Base-by-base conservation (phyloP, 2,797 vertebrate genomes). In the Cossypha polioptera region DNA sequence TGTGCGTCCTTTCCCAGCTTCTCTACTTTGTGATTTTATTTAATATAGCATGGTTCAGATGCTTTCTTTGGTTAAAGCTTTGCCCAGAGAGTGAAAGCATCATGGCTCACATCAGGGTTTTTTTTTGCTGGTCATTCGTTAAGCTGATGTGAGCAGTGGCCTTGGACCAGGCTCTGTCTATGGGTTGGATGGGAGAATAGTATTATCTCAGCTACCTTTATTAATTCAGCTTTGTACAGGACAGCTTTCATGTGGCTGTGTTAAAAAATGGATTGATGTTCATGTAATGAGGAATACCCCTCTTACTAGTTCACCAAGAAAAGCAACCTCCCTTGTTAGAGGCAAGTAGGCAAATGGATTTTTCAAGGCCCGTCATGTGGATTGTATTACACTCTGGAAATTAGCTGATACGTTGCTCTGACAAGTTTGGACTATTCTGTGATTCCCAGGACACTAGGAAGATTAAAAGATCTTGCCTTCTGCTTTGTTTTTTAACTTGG, bases 311-410 rank as follows among this genome's bases (percentile, higher is more conserved):
- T 92, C 35, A 76, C 38, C 43, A 47, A 82, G 90, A 81, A 88
- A 87, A 67, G 29, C 35, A 92, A 25, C 86, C 89, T 94, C 25
- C 31, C 48, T 85, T 74, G 22, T 74, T 83, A 57, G 22, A 81
- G 53, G 68, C 59, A 84, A 61, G 67, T 82, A 80, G 85, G 85
- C 65, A 95, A 94, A 92, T 86, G 21, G 53, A 48, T 74, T 80
- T 89, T 91, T 83, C 36, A 74, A 19, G 74, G 72, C 48, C 38
- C 13, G 33, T 50, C 63, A 35, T 73, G 61, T 65, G 48, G 71
- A 58, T 92, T 95, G 11, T 50, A 40, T 89, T 90, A 29, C 40
- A 9, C 67, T 82, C 78, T 89, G 80, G 88, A 87, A 91, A 72
- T 10, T 7, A 33, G 53, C 25, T 84, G 77, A 50, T 89, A 48